Conservation (phyloP, 2,888 invertebrate genomes). For the Lysandra bellargus region DNA sequence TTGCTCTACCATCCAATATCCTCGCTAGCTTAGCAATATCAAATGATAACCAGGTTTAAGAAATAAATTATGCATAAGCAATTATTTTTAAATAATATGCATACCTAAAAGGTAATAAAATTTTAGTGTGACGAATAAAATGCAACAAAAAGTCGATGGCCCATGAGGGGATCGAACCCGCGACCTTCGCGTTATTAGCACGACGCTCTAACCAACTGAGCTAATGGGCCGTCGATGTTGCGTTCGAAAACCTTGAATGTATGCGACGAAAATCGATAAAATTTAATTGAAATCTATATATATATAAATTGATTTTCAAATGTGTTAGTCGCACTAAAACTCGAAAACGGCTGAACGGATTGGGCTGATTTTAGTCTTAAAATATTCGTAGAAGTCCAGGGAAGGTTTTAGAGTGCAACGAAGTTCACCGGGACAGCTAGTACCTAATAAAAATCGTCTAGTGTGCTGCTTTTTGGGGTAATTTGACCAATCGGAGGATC, state of each 20-base stretch:
- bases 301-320: too few species aligned
- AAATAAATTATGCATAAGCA: background rate
- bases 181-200: constrained; percentile 57
- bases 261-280: constrained; percentile 34
- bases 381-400: too few species aligned
- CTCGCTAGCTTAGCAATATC: background rate
- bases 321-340: too few species aligned
- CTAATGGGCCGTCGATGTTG: constrained; percentile 43
- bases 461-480: constrained; percentile 32
- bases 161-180: constrained; percentile 51
- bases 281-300: constrained; percentile 35
- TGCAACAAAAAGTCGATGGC: constrained; percentile 41
- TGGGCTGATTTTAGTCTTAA: too few species aligned
- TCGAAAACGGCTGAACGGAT: too few species aligned
- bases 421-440: too few species aligned
- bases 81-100: background rate
- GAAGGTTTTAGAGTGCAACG: too few species aligned
- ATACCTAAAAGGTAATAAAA: constrained; percentile 34
- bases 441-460: constrained; percentile 43
- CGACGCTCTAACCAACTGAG: constrained; percentile 56
- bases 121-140: constrained; percentile 35
- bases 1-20: too few species aligned
- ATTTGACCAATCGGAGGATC: background rate
- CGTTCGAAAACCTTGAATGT: constrained; percentile 34
- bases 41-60: background rate